Evolutionary conservation across 2,888 invertebrate species (phyloP), one percentile per base, ranked within the genome.

Genomic region (Cosmia trapezina): DNA sequence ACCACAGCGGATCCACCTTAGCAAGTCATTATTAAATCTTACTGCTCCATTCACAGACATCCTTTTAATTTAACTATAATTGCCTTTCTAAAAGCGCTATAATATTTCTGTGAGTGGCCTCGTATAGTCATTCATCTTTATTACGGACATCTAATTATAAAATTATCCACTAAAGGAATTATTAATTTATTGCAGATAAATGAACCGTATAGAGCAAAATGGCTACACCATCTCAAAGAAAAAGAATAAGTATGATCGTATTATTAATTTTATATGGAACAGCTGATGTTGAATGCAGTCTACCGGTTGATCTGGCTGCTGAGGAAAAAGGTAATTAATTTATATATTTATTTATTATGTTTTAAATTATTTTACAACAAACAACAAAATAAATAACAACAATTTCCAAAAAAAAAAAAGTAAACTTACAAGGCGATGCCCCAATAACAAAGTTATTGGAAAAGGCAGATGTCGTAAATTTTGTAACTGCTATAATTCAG

Each of bases 251-350:
- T 88, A 90, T 91, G 85, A 91, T 94, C 83, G 88, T 93, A 88
- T 88, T 94, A 88, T 91, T 94, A 87, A 93, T 95, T 91, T 92
- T 95, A 91, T 95, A 91, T 93, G 95, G 94, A 91, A 93, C 89
- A 95, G 95, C 93, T 95, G 95, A 95, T 95, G 92, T 95, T 86
- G 76, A 90, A 78, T 90, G 91, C 84, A 96, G 96, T 87, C 84
- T 96, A 83, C 96, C 96, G 6, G 93, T 96, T 49, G 96, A 96
- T 80, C 88, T 96, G 78, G 93, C 95, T 72, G 88, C 93, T 41
- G 96, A 96, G 80, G 96, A 96, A 87, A 96, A 96, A 93, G 95
- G 96, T 96, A 84, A 83, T 53, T 4, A 41, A 14, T 54, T 8
- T 11, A 11, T 37, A 22, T 6, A 14, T 11, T n/a, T 56, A 60